Evolutionary conservation across 2,888 invertebrate species (phyloP).

Genomic region (Rhamphomyia laevipes): DNA sequence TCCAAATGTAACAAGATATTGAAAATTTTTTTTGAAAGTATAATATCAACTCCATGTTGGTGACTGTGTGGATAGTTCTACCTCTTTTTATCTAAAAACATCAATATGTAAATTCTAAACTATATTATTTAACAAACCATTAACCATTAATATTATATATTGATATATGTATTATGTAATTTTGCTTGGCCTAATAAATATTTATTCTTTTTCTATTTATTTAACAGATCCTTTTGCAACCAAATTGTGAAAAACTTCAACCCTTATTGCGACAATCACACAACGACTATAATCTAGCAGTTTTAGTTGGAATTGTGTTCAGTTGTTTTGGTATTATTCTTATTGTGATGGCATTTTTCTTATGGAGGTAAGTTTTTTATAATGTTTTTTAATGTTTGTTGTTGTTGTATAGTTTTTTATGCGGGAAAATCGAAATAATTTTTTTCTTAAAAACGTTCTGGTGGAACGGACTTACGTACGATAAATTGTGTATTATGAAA

Average conservation of each 20-base stretch:
- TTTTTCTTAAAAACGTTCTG: neutral
- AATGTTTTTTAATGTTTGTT: neutral
- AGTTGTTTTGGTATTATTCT: slow-evolving; percentile 56
- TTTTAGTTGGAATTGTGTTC: slow-evolving; percentile 59
- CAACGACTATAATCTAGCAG: slow-evolving; percentile 54
- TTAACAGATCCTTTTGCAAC: slow-evolving; percentile 46
- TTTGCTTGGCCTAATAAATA: neutral
- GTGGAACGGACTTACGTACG: neutral
- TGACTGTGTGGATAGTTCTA: too few species aligned
- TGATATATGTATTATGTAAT: neutral
- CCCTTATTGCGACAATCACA: slow-evolving; percentile 45
- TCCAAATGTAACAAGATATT: too few species aligned
- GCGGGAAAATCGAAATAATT: too few species aligned
- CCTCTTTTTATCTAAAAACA: too few species aligned
- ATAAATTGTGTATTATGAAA: neutral
- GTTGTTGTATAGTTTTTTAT: neutral
- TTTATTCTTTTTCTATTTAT: neutral
- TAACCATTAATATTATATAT: too few species aligned
- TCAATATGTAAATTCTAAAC: too few species aligned
- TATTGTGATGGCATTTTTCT: slow-evolving; percentile 53
- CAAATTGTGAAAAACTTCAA: slow-evolving; percentile 53
- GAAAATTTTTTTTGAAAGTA: too few species aligned
- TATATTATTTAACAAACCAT: too few species aligned
- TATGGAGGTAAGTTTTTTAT: slow-evolving; percentile 56
- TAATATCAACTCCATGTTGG: too few species aligned